phyloP scores from a whole-genome alignment of 2,113 vertebrate genomes.

The Alectura lathami region DNA sequence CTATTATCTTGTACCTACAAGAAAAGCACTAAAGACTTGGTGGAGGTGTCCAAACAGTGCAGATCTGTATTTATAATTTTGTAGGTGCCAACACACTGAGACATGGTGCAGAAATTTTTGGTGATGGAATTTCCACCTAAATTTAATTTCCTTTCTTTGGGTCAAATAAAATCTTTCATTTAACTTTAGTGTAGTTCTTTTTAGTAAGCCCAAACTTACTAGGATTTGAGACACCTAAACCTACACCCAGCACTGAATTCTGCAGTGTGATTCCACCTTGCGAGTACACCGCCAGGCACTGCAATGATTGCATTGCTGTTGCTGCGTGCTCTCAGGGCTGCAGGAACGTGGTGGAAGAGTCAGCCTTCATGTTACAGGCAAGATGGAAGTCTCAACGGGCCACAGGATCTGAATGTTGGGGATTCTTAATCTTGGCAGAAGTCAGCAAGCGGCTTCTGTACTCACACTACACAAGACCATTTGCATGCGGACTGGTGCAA shows the following conservation, averaged over 20 bases:
- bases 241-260: background rate
- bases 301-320: too few relatives aligned
- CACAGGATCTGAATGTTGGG: background rate
- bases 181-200: background rate
- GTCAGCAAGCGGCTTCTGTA: background rate
- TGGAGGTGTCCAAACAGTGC: background rate
- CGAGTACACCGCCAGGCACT: rapidly evolving
- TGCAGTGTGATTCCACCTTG: background rate
- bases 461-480: background rate
- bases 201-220: background rate
- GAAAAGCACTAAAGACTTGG: background rate
- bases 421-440: constrained; percentile 16
- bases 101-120: background rate
- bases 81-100: background rate
- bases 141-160: constrained; percentile 44
- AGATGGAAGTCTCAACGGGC: constrained; percentile 11
- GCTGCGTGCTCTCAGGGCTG: background rate
- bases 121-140: constrained; percentile 6
- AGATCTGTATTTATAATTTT: background rate
- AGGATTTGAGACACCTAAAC: background rate
- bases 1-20: background rate
- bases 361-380: background rate
- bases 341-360: background rate
- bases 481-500: background rate
- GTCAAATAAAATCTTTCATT: background rate